Evolutionary conservation across 2,888 invertebrate genomes (phyloP).

Genomic region (Drosophila mettleri): DNA sequence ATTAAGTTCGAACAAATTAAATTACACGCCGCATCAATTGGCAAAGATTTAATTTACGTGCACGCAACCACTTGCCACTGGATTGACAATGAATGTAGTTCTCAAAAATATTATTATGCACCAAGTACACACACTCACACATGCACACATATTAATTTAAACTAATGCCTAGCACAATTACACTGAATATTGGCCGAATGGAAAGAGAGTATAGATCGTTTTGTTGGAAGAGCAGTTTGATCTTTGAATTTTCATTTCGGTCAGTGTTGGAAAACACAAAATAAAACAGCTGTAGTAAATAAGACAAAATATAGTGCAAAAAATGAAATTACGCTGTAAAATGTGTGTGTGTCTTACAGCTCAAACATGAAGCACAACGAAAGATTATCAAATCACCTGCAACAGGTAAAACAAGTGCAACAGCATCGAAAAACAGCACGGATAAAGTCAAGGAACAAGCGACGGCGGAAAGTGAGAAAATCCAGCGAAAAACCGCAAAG

Average conservation of each 20-base stretch:
- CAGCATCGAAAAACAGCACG: constrained; percentile 30
- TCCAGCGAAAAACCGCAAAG: constrained; percentile 41
- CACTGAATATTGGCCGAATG: constrained; percentile 16
- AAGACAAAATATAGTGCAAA: background rate
- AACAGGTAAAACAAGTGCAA: constrained; percentile 40
- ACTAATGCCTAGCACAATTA: constrained; percentile 34
- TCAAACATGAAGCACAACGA: constrained; percentile 49
- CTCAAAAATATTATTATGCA: constrained; percentile 9
- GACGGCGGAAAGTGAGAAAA: constrained; percentile 48
- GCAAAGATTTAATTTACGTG: constrained; percentile 18
- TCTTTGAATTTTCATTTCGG: background rate
- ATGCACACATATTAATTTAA: constrained; percentile 20
- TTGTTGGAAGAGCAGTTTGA: constrained; percentile 23
- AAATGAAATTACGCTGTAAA: background rate
- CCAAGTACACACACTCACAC: constrained; percentile 4
- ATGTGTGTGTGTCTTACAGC: constrained; percentile 32
- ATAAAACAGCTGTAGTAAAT: constrained; percentile 4
- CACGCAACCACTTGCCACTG: constrained; percentile 27
- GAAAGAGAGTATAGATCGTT: constrained; percentile 33
- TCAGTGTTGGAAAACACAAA: constrained; percentile 40
- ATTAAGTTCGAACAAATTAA: constrained; percentile 25
- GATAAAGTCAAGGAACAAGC: constrained; percentile 50
- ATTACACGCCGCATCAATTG: constrained; percentile 16
- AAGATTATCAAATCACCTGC: constrained; percentile 51
- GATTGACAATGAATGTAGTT: background rate